Evolutionary conservation across 2,797 vertebrate genomes (phyloP).

Genomic region (Mus caroli): DNA sequence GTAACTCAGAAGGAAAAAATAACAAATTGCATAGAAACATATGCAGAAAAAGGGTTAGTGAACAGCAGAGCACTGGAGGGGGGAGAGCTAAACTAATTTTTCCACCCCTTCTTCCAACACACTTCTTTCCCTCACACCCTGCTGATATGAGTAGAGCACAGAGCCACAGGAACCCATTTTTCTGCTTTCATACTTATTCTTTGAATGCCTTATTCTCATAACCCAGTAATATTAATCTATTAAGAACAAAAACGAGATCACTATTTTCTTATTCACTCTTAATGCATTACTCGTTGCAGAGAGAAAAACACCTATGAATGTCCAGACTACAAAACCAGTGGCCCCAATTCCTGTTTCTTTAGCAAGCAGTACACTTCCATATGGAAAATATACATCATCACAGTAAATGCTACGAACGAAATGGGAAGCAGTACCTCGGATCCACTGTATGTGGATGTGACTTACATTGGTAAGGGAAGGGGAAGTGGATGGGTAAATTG

Average conservation of each 20-base stretch:
- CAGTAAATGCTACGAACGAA: slow-evolving; percentile 93
- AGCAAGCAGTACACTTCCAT: slow-evolving; percentile 93
- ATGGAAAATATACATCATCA: slow-evolving; percentile 95
- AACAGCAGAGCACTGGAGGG: neutral
- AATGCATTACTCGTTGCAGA: slow-evolving; percentile 81
- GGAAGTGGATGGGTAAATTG: neutral
- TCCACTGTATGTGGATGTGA: slow-evolving; percentile 92
- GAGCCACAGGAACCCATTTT: neutral
- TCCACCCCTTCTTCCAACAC: neutral
- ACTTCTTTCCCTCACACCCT: neutral
- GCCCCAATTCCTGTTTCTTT: slow-evolving; percentile 96
- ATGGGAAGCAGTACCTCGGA: slow-evolving; percentile 93
- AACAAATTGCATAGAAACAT: neutral
- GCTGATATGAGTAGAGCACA: neutral
- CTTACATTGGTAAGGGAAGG: slow-evolving; percentile 92
- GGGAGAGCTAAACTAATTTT: neutral
- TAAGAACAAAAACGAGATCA: neutral
- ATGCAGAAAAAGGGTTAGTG: neutral
- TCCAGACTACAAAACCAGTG: slow-evolving; percentile 94
- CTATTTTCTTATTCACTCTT: slow-evolving; percentile 48
- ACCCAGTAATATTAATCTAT: neutral
- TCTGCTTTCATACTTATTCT: neutral
- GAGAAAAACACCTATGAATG: slow-evolving; percentile 90
- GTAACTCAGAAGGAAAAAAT: neutral
- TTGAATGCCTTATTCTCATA: neutral